These are phyloP conservation scores for Bovichtus diacanthus DNA, from an alignment of 2,797 vertebrate genomes.

Conservation along the genomic window DNA sequence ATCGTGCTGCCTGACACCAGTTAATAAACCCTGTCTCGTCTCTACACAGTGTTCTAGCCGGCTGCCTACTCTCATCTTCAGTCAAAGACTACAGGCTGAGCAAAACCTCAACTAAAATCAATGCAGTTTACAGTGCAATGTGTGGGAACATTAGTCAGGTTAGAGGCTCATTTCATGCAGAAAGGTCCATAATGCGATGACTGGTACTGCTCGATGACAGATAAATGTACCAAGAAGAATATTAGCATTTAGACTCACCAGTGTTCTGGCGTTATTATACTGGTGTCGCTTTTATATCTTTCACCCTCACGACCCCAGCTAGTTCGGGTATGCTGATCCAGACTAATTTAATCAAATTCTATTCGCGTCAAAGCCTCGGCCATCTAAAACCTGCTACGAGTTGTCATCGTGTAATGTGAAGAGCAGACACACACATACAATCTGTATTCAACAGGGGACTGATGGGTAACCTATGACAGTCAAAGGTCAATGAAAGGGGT, in stretches of 20 bases:
- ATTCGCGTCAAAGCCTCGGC: slow-evolving; percentile 16
- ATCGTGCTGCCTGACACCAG: not conserved
- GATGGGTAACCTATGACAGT: slow-evolving; percentile 4
- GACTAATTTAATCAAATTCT: slow-evolving; percentile 21
- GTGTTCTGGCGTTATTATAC: slow-evolving; percentile 40
- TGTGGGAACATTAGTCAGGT: slow-evolving; percentile 58
- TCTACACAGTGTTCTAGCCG: slow-evolving; percentile 9
- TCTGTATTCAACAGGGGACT: slow-evolving; percentile 9
- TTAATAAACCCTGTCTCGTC: not conserved
- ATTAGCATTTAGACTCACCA: slow-evolving; percentile 63
- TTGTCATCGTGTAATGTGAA: not conserved
- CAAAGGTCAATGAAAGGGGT: not conserved
- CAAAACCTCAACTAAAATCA: slow-evolving; percentile 55
- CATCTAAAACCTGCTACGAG: slow-evolving; percentile 20
- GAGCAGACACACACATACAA: slow-evolving; percentile 6
- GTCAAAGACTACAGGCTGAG: slow-evolving; percentile 30
- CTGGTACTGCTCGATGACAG: slow-evolving; percentile 33
- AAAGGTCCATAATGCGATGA: slow-evolving; percentile 17
- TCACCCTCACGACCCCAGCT: slow-evolving; percentile 15
- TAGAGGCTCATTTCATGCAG: slow-evolving; percentile 54
- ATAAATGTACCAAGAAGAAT: slow-evolving; percentile 51
- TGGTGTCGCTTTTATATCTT: slow-evolving; percentile 21
- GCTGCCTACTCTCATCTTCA: slow-evolving; percentile 37
- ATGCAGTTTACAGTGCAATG: slow-evolving; percentile 61
- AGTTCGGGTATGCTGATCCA: slow-evolving; percentile 36